These are phyloP conservation scores for Sardinella longiceps DNA, from an alignment of 2,797 vertebrate genomes.

Conservation along the genomic window DNA sequence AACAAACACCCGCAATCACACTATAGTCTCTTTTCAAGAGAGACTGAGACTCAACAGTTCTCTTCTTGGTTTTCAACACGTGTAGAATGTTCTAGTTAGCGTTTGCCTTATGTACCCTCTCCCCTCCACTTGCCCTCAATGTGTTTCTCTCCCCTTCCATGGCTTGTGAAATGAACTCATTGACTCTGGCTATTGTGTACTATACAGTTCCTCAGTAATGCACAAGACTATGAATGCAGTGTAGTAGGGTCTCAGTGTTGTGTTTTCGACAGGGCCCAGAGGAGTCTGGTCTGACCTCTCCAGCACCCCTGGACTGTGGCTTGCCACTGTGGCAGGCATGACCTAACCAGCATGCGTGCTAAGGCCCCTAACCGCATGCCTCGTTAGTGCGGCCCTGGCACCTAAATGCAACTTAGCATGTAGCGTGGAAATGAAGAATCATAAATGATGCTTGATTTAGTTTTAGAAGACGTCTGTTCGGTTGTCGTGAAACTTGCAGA, in stretches of 20 bases:
- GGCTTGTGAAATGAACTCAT: not conserved
- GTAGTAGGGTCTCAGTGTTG: not conserved
- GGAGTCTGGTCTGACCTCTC: not conserved
- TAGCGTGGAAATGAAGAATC: conserved; percentile 36
- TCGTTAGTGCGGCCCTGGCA: conserved; percentile 24
- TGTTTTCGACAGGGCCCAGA: not conserved
- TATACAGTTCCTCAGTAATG: not conserved
- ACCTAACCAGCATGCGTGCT: conserved; percentile 41
- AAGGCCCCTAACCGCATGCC: conserved; percentile 22
- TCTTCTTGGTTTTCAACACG: not conserved
- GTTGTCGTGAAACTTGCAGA: conserved; percentile 38
- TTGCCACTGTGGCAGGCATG: not conserved
- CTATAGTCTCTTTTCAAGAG: not conserved
- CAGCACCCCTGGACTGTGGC: not conserved
- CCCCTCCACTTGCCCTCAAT: not conserved
- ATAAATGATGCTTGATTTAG: conserved; percentile 29
- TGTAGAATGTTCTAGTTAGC: not conserved
- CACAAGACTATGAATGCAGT: not conserved
- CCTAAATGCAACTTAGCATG: not conserved
- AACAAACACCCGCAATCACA: not conserved
- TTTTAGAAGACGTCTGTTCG: conserved; percentile 17
- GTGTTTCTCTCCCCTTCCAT: not conserved
- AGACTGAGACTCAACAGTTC: not conserved
- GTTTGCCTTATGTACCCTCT: not conserved
- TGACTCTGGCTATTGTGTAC: not conserved